Conservation (phyloP, 2,888 invertebrate species). For the Spialia ferax region DNA sequence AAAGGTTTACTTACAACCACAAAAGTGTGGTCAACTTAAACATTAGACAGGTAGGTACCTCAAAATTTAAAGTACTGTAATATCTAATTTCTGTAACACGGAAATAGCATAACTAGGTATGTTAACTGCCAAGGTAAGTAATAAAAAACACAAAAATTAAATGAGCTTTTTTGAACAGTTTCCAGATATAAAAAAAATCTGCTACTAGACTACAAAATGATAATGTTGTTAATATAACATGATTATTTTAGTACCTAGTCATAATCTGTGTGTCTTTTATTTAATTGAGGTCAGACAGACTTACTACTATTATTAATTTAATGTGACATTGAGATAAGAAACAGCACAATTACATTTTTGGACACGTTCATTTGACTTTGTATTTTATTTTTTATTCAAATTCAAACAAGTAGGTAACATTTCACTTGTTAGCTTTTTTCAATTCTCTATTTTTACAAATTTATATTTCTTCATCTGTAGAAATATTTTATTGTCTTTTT, state of each 20-base stretch:
- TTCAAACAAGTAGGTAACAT: no score
- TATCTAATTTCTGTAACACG: no score
- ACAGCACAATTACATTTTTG: conserved; percentile 32
- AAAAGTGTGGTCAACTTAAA: no score
- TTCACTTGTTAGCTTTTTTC: no score
- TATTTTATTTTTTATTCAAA: not conserved
- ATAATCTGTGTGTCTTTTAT: conserved; percentile 26
- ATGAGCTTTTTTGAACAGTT: conserved; percentile 4
- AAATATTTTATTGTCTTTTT: not conserved
- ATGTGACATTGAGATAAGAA: conserved; percentile 44
- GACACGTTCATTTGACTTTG: not conserved
- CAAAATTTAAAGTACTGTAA: no score
- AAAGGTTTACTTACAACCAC: no score
- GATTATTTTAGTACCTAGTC: conserved; percentile 1
- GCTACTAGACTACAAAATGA: conserved; percentile 1
- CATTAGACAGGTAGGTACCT: no score
- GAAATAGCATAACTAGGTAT: no score
- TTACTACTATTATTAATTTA: conserved; percentile 27
- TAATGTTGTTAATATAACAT: conserved; percentile 7
- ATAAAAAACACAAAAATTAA: no score
- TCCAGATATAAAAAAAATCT: conserved; percentile 6
- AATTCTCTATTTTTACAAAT: no score
- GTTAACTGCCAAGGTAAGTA: no score
- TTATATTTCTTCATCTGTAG: no score
- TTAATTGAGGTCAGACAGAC: conserved; percentile 34